Evolutionary conservation across 2,888 invertebrate genomes (phyloP).

Genomic region (Drosophila quasianomalipes): DNA sequence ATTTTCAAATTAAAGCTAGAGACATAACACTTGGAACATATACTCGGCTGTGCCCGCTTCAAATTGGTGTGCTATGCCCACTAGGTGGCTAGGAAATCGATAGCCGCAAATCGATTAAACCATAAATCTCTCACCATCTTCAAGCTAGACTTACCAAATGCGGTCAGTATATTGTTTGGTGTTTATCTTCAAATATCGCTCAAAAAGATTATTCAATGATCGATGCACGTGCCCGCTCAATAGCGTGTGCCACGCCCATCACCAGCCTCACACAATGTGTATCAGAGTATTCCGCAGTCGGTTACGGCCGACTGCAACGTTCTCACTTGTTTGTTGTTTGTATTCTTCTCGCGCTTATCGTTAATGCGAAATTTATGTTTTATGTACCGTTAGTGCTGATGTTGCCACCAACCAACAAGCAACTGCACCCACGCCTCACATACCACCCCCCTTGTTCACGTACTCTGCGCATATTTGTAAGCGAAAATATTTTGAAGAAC

Average conservation of each 20-base stretch:
- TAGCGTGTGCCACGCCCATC: neutral
- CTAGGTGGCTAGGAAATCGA: neutral
- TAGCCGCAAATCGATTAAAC: neutral
- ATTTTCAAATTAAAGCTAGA: neutral
- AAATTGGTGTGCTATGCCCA: too few species aligned
- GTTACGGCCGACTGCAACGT: neutral
- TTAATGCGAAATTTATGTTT: constrained; percentile 69
- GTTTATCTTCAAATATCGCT: neutral
- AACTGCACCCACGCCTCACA: neutral
- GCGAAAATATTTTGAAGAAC: constrained; percentile 51
- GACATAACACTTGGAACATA: neutral
- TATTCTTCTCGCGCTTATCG: constrained; percentile 53
- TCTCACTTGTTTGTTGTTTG: constrained; percentile 51
- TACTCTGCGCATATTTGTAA: constrained; percentile 41
- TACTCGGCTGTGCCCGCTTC: too few species aligned
- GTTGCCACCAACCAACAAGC: constrained; percentile 7
- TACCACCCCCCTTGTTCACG: constrained; percentile 1
- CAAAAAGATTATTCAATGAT: neutral
- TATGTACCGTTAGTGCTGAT: constrained; percentile 48
- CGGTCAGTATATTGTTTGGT: neutral
- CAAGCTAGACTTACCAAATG: neutral
- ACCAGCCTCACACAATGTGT: neutral
- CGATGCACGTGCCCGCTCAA: neutral
- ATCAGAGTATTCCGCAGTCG: neutral
- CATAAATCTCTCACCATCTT: neutral